Evolutionary conservation across 2,113 vertebrate genomes (phyloP), one percentile per base, ranked within the genome.

Genomic region (Thomomys bottae): DNA sequence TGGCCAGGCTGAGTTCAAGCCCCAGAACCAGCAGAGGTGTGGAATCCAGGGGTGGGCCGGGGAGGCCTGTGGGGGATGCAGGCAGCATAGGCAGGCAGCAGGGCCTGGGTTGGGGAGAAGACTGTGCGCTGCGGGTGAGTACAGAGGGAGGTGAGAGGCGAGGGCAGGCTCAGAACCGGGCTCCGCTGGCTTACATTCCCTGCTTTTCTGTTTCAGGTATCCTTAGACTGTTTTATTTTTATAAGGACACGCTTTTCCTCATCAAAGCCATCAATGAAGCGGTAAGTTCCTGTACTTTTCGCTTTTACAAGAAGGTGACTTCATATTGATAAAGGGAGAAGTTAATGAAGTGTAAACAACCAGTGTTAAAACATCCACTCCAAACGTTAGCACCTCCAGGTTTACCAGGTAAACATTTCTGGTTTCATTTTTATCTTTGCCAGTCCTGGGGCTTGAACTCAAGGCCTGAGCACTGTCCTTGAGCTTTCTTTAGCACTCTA

Each of bases 231-330:
- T 98, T 99, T 87, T 97, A 95, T 81, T 98, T 98, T 96, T 95
- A 96, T 49, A 95, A 92, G 68, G 97, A 98, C 20, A 82, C 0
- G 21, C 97, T 99, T 84, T 92, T 97, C 88, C 95, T 98, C 5
- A 72, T 99, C 94, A 98, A 97, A 96, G 72, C 97, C 93, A 97
- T 99, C 84, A 99, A 99, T 81, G 97, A 97, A 96, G 94, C 87
- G 96, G 99, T 99, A 87, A 96, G 98, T 98, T n/a, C 81, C 64
- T 79, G 28, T 18, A 36, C 42, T 77, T 57, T 77, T 23, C 28
- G 64, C 23, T 2, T 28, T 73, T 54, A 54, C 14, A 54, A 54
- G 49, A 54, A 54, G 15, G 49, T 54, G 49, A 54, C 49, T 54
- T 54, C 49, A 54, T 1, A 45, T 45, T 45, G 11, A 54, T 54